Base-by-base conservation (phyloP, 1,140 invertebrate species). In the Campoletis sonorensis region DNA sequence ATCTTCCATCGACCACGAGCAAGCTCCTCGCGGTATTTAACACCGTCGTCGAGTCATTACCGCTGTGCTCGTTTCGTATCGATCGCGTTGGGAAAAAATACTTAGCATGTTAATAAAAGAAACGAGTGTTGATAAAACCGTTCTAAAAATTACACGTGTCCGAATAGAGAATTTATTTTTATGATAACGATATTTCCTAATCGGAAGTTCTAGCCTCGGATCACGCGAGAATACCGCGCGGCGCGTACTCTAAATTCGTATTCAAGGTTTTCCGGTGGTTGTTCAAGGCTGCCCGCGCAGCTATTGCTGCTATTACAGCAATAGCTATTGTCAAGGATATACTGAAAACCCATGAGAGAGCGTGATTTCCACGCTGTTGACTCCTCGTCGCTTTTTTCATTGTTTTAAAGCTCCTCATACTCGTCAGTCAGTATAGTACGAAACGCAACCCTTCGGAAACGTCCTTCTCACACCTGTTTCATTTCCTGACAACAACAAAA, bases 311-410 rank as follows among this genome's bases (percentile, higher is more conserved):
- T 76, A 61, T 51, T 54, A 77, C 73, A 40, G 81, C 76, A 78
- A n/a, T 45, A 78, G 58, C 58, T 33, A 79, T 79, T 79, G 81
- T 58, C 81, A 79, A 79, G 81, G 76, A 82, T 82, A 82, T 82
- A 79, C 67, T 73, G 75, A 79, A 78, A 82, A 68, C 76, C 51
- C 16, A 70, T 33, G 67, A 70, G 67, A 7, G 27, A n/a, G 26
- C 37, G 18, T 76, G 51, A 5, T 64, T n/a, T 27, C 8, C 61
- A 23, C 23, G 61, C n/a, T 23, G 23, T 13, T 23, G 30, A 70
- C 13, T 30, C 27, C 18, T 33, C 18, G 67, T 79, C 75, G 51
- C 33, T 26, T 64, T 30, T 70, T 33, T 16, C 30, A 67, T 67
- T 26, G 1, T 67, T 15, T 26, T 27, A 15, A 27, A 1, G 30